These are phyloP conservation scores for Lepidonotus clava DNA, from an alignment of 2,888 invertebrate genomes.

Conservation along the genomic window DNA sequence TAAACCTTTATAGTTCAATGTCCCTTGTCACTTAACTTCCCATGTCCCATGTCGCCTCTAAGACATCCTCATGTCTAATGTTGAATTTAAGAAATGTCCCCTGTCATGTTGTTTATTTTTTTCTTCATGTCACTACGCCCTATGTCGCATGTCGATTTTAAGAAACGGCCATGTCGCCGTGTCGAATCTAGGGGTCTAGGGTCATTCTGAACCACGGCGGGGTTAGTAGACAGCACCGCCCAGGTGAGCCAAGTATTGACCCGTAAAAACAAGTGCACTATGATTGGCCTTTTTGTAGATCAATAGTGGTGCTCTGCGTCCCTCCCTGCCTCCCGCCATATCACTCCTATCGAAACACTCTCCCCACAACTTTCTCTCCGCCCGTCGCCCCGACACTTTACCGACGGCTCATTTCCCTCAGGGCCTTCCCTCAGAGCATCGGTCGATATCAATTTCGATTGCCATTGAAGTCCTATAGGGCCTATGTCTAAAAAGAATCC, in stretches of 20 bases:
- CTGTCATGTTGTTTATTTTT: too few relatives aligned
- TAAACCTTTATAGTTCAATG: too few relatives aligned
- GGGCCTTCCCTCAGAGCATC: not conserved
- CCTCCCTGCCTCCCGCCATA: too few relatives aligned
- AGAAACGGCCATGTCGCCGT: not conserved
- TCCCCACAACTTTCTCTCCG: too few relatives aligned
- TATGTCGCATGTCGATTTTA: not conserved
- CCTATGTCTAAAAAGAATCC: too few relatives aligned
- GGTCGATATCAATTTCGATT: not conserved
- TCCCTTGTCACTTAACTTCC: too few relatives aligned
- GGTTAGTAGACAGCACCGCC: not conserved
- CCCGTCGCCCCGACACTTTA: too few relatives aligned
- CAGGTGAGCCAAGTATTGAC: not conserved
- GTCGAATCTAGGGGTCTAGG: not conserved
- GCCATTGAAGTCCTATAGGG: not conserved
- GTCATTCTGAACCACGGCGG: too few relatives aligned
- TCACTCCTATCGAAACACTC: too few relatives aligned
- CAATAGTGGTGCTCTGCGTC: not conserved
- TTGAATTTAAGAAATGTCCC: too few relatives aligned
- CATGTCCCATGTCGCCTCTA: too few relatives aligned
- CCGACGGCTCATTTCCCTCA: too few relatives aligned
- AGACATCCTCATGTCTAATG: not conserved
- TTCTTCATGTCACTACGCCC: not conserved
- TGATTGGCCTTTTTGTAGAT: conserved; percentile 17
- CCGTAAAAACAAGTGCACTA: not conserved